Evolutionary conservation across 2,797 vertebrate species (phyloP).

Genomic region (Tangara arthus): DNA sequence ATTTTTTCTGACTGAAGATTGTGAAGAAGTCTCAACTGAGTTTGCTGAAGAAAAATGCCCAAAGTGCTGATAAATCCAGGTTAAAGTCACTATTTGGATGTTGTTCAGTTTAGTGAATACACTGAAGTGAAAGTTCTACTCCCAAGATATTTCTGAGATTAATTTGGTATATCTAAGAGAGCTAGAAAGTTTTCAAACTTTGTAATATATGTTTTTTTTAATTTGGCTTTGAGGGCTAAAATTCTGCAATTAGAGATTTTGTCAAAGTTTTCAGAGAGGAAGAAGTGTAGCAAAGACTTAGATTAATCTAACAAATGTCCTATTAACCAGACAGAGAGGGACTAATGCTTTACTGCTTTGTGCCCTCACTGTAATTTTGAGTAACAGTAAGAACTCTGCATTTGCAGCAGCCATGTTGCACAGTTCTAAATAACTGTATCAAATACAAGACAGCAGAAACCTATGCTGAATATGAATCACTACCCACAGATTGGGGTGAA

Average conservation of each 20-base stretch:
- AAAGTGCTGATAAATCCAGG: not conserved
- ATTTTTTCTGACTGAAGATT: not conserved
- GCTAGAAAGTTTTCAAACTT: not conserved
- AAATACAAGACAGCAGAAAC: not conserved
- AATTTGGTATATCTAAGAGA: not conserved
- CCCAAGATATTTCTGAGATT: constrained; percentile 19
- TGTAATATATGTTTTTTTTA: not conserved
- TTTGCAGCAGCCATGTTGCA: not conserved
- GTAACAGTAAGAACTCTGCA: not conserved
- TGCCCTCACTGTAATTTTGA: not conserved
- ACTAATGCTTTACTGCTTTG: not conserved
- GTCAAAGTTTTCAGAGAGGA: constrained; percentile 2
- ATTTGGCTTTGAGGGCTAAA: constrained; percentile 10
- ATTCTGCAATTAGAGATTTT: constrained; percentile 17
- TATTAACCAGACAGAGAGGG: not conserved
- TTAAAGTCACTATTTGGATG: not conserved
- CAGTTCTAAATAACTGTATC: not conserved
- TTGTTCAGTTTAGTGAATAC: not conserved
- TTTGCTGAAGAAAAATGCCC: not conserved
- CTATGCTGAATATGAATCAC: not conserved
- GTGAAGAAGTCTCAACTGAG: not conserved
- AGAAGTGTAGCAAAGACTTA: not conserved
- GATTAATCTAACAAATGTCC: constrained; percentile 11
- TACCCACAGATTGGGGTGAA: not conserved
- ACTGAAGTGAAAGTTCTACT: not conserved